Conservation (phyloP, 2,888 invertebrate species). For the Cephus nigrinus region DNA sequence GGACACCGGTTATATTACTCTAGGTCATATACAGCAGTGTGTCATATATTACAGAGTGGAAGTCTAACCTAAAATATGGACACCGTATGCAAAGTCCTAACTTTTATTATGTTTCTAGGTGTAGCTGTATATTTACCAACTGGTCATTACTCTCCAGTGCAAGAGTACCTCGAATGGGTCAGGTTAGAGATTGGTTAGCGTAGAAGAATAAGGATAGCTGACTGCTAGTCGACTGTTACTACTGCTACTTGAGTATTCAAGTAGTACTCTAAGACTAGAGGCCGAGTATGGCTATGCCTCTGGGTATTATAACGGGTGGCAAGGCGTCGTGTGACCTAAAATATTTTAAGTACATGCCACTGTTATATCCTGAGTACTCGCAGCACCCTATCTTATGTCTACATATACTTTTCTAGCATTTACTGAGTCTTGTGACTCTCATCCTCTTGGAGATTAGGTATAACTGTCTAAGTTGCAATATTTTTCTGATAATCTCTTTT, state of each 20-base stretch:
- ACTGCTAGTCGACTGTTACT: slow-evolving; percentile 1
- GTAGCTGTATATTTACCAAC: neutral
- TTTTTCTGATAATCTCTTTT: neutral
- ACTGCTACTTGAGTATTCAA: slow-evolving; percentile 22
- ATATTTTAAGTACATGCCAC: slow-evolving; percentile 44
- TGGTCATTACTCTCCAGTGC: neutral
- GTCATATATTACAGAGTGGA: neutral
- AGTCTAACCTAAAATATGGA: neutral
- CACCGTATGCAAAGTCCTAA: neutral
- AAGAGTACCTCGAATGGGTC: neutral
- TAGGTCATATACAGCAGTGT: neutral
- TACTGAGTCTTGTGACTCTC: neutral
- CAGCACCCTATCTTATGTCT: slow-evolving; percentile 1
- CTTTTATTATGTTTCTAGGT: neutral
- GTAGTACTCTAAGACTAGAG: slow-evolving; percentile 17
- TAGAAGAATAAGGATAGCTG: neutral
- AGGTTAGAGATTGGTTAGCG: neutral
- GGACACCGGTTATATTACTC: neutral
- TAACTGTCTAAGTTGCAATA: neutral
- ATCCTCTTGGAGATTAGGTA: neutral
- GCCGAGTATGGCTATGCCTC: neutral
- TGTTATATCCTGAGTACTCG: slow-evolving; percentile 31
- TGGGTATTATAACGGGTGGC: slow-evolving; percentile 32
- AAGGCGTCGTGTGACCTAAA: slow-evolving; percentile 47
- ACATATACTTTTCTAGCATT: neutral